A percentile compares a stretch with the other conserved stretches of the same genome.
phyloP scores from a whole-genome alignment of 30 jellyfish, hydroid and myxozoan genomes.

The Nemopilema nomurai region DNA sequence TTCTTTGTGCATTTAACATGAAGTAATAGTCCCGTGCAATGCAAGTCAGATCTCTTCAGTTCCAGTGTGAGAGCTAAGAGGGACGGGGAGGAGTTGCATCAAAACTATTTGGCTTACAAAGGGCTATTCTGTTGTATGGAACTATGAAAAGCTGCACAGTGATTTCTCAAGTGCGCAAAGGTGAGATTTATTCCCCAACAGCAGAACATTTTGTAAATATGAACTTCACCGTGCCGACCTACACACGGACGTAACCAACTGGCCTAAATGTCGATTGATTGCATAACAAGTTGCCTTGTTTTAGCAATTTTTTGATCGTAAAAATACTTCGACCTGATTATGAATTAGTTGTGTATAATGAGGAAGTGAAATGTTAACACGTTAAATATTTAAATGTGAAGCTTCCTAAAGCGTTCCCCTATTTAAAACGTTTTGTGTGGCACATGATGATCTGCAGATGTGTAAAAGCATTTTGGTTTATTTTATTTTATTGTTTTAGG shows the following conservation, averaged over 20 bases:
- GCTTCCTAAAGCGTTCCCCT: too few species aligned
- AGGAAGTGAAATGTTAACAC: too few species aligned
- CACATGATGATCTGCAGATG: too few species aligned
- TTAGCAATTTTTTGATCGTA: too few species aligned
- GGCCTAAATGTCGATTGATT: neutral
- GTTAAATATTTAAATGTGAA: too few species aligned
- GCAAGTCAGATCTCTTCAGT: constrained; percentile 28
- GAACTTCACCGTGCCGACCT: neutral
- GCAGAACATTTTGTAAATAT: neutral
- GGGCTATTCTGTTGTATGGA: neutral
- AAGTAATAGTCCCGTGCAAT: neutral
- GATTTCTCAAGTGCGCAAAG: constrained; percentile 30
- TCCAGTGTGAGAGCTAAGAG: constrained; percentile 43
- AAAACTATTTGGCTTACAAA: neutral
- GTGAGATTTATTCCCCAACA: neutral
- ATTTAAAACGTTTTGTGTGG: too few species aligned
- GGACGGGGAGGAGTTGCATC: neutral
- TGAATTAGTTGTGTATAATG: too few species aligned
- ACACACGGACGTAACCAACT: too few species aligned
- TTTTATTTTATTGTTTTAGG: constrained; percentile 30
- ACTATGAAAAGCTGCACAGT: constrained; percentile 32
- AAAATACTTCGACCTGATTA: too few species aligned
- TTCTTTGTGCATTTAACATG: constrained; percentile 1
- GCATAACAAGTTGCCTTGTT: neutral
- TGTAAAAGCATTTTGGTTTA: too few species aligned